Evolutionary conservation across 2,113 vertebrate genomes (phyloP).

Genomic region (Aptenodytes patagonicus): DNA sequence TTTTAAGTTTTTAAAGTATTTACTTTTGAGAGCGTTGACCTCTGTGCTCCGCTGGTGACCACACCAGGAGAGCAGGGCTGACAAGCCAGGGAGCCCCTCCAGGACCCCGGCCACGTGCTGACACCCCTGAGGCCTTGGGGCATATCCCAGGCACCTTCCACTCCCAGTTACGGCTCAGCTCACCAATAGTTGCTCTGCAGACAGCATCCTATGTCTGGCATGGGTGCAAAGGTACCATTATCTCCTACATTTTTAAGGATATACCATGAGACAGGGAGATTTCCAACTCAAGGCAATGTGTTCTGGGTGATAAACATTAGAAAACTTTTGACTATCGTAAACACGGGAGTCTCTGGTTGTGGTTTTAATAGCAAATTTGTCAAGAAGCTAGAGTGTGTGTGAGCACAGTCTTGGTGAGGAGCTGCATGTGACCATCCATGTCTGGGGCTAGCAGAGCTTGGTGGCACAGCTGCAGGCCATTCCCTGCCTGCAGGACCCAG

Average conservation of each 20-base stretch:
- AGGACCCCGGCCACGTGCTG: accelerated
- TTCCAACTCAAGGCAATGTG: background rate
- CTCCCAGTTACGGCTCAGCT: background rate
- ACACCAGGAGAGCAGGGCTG: accelerated
- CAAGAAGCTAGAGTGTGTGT: background rate
- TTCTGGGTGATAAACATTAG: background rate
- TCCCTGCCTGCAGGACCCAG: background rate
- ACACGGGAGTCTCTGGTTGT: background rate
- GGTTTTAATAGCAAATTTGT: background rate
- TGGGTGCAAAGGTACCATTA: background rate
- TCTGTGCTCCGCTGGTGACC: accelerated
- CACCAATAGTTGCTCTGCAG: background rate
- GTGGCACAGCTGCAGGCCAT: background rate
- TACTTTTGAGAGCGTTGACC: background rate
- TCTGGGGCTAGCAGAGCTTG: background rate
- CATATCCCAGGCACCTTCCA: background rate
- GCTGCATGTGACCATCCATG: background rate
- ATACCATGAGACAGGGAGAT: background rate
- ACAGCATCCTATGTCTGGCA: background rate
- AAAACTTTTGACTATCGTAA: background rate
- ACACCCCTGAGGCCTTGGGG: background rate
- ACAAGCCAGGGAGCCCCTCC: background rate
- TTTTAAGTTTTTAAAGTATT: background rate
- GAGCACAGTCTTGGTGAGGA: background rate
- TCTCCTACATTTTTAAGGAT: background rate